Evolutionary conservation across 2,888 invertebrate species (phyloP), one percentile per base, ranked within the genome.

Genomic region (Leucophenga maculata): DNA sequence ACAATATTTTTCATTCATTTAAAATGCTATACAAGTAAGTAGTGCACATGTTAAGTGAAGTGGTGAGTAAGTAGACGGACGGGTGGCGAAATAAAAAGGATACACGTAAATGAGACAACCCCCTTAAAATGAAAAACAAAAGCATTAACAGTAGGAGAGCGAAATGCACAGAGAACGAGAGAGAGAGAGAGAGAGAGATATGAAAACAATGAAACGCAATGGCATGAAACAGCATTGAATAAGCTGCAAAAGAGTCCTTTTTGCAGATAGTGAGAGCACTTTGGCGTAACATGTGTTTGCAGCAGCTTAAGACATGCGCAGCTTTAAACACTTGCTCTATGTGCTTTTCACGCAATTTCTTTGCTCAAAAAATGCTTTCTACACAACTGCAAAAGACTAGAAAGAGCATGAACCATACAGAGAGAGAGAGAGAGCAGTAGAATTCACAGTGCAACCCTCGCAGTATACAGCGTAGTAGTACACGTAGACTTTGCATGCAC

Each of bases 1-100:
- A 78, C 81, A 80, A 77, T 75, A 78, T 76, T 82, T 82, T 82
- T 83, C 81, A 82, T 82, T 82, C 81, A 82, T 84, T 82, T 82
- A 80, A 80, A 85, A 84, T 82, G 76, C 79, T 78, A 76, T 76
- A 77, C 74, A 72, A 73, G 59, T 11, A 13, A 48, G 46, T 46
- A 67, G 60, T 46, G 18, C 16, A 76, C 73, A 76, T 26, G 62
- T 26, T 11, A 39, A 11, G 39, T 8, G 39, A 8, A 39, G 11
- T 20, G 16, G 6, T 52, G 20, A 3, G 48, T 6, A 52, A 6
- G 31, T 59, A 46, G 16, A 11, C 8, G 52, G 16, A 11, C 8
- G 52, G n/a, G 62, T 54, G 39, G 26, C 26, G 16, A 50, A 18
- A 6, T 9, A 66, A 55, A 66, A 31, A 52, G 9, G 9, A 26